A percentile compares a stretch with the other conserved stretches of the same genome.
Evolutionary conservation across 2,888 invertebrate genomes (phyloP).

Genomic region (Sturmia bella): DNA sequence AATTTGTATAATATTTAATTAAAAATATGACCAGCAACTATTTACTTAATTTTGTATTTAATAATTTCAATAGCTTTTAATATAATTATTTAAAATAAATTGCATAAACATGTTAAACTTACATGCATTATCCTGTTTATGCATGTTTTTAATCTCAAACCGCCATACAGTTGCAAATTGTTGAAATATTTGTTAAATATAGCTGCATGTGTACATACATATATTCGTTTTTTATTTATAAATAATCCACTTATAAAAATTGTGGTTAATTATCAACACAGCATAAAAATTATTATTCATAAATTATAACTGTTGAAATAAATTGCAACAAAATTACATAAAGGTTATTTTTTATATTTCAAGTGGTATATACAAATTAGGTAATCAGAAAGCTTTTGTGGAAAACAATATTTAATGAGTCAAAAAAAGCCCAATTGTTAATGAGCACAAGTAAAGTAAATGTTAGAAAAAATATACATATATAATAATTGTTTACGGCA

Average conservation of each 20-base stretch:
- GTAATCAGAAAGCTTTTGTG: too few species aligned
- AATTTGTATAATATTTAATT: slow-evolving; percentile 54
- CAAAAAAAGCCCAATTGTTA: too few species aligned
- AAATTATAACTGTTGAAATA: slow-evolving; percentile 18
- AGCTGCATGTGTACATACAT: background rate
- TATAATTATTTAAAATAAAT: slow-evolving; percentile 37
- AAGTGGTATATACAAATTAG: too few species aligned
- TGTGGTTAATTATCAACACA: slow-evolving; percentile 67
- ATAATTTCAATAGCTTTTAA: slow-evolving; percentile 25
- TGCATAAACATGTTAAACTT: slow-evolving; percentile 19
- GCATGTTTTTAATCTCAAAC: background rate
- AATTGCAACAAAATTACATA: slow-evolving; percentile 3
- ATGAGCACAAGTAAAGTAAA: too few species aligned
- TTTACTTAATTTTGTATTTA: background rate
- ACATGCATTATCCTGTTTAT: slow-evolving; percentile 8
- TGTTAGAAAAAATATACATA: too few species aligned
- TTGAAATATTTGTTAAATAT: slow-evolving; percentile 33
- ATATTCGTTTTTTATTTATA: slow-evolving; percentile 22
- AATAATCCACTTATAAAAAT: slow-evolving; percentile 62
- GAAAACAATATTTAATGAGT: too few species aligned
- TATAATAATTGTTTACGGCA: too few species aligned
- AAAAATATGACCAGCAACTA: slow-evolving; percentile 28
- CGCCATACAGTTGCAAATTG: slow-evolving; percentile 19
- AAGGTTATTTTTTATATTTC: too few species aligned
- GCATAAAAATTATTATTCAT: slow-evolving; percentile 50